These are phyloP conservation scores for Girardinichthys multiradiatus DNA, from an alignment of 2,113 vertebrate species.

Conservation along the genomic window DNA sequence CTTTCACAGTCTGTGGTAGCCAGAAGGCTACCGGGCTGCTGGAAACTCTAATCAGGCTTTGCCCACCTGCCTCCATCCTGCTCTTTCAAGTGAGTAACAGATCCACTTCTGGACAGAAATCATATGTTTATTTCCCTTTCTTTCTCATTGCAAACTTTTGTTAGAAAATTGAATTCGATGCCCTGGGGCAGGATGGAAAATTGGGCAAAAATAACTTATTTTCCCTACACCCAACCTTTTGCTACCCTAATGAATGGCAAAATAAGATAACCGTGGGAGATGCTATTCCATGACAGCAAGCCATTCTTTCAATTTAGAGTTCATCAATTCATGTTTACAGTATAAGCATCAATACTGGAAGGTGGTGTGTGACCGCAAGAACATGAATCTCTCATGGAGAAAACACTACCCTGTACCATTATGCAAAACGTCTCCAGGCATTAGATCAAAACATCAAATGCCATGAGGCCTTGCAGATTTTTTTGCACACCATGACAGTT, in stretches of 20 bases:
- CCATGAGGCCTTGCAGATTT: conserved; percentile 20
- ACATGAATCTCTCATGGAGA: conserved; percentile 20
- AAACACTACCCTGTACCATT: conserved; percentile 12
- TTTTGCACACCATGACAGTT: conserved; percentile 6
- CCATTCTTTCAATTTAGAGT: conserved; percentile 54
- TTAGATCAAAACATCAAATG: conserved; percentile 31
- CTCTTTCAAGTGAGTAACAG: conserved; percentile 79
- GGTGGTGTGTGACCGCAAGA: conserved; percentile 33
- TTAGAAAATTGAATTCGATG: conserved; percentile 88
- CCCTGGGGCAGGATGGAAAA: conserved; percentile 83
- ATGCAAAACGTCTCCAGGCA: conserved; percentile 5
- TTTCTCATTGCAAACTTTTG: conserved; percentile 75
- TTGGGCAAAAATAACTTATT: conserved; percentile 82
- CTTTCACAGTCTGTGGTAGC: conserved; percentile 69
- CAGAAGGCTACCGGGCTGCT: conserved; percentile 62
- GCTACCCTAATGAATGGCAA: conserved; percentile 76
- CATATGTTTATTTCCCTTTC: conserved; percentile 76
- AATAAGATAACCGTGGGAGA: conserved; percentile 77
- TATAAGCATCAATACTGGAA: conserved; percentile 32
- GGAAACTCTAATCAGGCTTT: conserved; percentile 66
- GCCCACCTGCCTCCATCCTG: conserved; percentile 51
- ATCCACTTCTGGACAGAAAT: conserved; percentile 78
- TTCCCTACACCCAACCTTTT: conserved; percentile 73
- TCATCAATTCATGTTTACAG: conserved; percentile 66
- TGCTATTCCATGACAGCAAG: conserved; percentile 38